Evolutionary conservation across 2,113 vertebrate genomes (phyloP), one percentile per base, ranked within the genome.

Genomic region (Rhinichthys klamathensis): DNA sequence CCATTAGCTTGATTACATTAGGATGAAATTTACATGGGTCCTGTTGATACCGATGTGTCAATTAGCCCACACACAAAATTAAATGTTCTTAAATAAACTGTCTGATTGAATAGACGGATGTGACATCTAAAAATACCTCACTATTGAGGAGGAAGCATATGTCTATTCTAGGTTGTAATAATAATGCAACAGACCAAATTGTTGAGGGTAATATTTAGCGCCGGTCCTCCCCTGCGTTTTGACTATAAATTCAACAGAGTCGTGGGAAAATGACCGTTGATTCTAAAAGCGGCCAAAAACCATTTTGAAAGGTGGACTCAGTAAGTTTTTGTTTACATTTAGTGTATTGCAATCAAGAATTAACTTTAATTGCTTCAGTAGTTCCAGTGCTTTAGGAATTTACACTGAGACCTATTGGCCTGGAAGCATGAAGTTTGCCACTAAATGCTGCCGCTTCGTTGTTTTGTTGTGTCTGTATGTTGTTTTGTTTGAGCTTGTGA

Each of bases 31-130:
- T 72, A 83, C 81, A 83, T 72, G 30, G 63, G 81, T 21, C n/a
- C 67, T 83, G 65, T 83, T 70, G 67, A 72, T 83, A 83, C 23
- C 32, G 30, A 83, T 70, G 61, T 81, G 81, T 72, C 65, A 69
- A 72, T 70, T 72, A 72, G 23, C 44, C 49, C 49, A 72, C 46
- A 13, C 80, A 54, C 65, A 70, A 82, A 70, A 83, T 72, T 23
- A 56, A 72, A 83, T 83, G 67, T 83, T 83, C 49, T 83, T 72
- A 83, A 83, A 72, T 72, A 83, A 83, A 56, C 65, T 32, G 80
- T 67, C 63, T 72, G 80, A 82, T 82, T 82, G 67, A 83, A 83
- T 83, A 72, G 81, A 83, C 67, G 81, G 81, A 83, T 83, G 67
- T 58, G 13, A 25, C 49, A 25, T 38, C 46, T 83, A 72, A 83